phyloP scores from a whole-genome alignment of 2,797 vertebrate genomes.

The Fringilla coelebs region DNA sequence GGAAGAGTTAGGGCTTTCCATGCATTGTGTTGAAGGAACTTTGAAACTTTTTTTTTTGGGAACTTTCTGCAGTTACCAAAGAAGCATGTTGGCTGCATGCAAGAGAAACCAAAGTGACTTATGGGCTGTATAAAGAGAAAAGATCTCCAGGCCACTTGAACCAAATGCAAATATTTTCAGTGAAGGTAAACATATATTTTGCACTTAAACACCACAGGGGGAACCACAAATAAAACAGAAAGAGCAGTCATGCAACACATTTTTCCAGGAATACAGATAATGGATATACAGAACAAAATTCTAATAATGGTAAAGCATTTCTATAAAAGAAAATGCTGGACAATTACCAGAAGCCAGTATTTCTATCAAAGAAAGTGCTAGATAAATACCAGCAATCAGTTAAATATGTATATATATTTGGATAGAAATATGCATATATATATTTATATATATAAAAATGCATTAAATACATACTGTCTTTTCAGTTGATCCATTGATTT shows the following conservation, averaged over 20 bases:
- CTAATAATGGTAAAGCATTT: neutral
- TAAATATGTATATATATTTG: neutral
- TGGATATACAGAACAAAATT: neutral
- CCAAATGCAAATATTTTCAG: neutral
- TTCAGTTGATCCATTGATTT: slow-evolving; percentile 99
- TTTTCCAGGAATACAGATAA: neutral
- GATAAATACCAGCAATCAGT: neutral
- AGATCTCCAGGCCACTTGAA: neutral
- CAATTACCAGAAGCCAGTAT: neutral
- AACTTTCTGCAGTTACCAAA: neutral
- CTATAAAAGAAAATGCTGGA: neutral
- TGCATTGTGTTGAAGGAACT: neutral
- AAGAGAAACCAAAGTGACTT: neutral
- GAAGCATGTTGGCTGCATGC: neutral
- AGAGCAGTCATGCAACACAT: neutral
- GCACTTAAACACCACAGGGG: neutral
- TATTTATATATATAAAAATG: neutral
- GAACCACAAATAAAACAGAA: neutral
- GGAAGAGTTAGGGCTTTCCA: neutral
- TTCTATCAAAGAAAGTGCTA: neutral
- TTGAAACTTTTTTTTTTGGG: neutral
- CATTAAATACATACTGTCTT: slow-evolving; percentile 87
- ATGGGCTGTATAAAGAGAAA: neutral
- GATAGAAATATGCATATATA: neutral
- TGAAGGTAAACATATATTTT: neutral